phyloP scores from a whole-genome alignment of 1,140 invertebrate species.

The Aporrectodea caliginosa region DNA sequence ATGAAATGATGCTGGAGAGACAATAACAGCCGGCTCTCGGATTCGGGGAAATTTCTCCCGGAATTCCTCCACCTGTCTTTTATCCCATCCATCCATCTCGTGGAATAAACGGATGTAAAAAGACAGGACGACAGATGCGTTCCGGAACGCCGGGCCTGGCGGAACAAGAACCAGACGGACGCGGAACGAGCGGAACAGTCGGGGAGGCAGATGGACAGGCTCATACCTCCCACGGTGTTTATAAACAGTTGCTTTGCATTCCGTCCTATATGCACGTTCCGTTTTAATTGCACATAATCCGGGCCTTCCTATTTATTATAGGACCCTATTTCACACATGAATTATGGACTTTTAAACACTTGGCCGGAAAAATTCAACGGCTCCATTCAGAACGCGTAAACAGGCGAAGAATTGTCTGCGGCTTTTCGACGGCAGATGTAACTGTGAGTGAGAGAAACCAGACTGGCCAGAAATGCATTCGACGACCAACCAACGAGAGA shows the following conservation, averaged over 20 bases:
- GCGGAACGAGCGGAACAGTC: background rate
- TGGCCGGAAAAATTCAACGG: background rate
- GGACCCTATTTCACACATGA: background rate
- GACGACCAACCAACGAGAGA: too few species aligned
- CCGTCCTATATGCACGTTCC: background rate
- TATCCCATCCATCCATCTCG: too few species aligned
- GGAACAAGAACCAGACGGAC: background rate
- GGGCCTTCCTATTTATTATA: background rate
- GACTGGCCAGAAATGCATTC: too few species aligned
- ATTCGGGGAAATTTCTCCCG: too few species aligned
- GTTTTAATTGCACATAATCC: background rate
- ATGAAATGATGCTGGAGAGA: too few species aligned
- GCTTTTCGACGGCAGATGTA: background rate
- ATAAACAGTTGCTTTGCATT: background rate
- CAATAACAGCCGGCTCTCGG: too few species aligned
- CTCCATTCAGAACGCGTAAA: background rate
- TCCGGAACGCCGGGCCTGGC: too few species aligned
- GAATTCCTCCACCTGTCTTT: too few species aligned
- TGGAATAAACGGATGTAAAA: too few species aligned
- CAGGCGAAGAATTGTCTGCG: background rate
- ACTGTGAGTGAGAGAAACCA: background rate
- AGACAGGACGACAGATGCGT: too few species aligned
- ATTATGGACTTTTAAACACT: conserved; percentile 3
- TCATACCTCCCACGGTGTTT: background rate
- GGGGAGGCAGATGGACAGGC: too few species aligned